Evolutionary conservation across 2,113 vertebrate genomes (phyloP), one percentile per base, ranked within the genome.

Genomic region (Dicerorhinus sumatrensis): DNA sequence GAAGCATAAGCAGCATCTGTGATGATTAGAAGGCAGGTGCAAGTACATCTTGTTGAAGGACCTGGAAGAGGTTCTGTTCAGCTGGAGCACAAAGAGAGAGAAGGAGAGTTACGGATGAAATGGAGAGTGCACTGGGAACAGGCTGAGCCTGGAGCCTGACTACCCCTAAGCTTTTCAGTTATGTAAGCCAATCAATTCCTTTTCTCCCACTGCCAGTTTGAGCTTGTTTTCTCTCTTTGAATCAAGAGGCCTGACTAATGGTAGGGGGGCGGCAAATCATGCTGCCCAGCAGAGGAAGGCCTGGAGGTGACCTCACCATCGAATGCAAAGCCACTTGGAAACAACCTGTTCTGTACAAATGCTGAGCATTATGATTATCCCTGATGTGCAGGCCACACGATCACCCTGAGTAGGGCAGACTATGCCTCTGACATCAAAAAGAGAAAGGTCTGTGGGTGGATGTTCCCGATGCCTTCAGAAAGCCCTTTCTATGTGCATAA

Each of bases 301-400:
- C 67, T 51, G 73, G 94, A 72, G 56, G 82, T 97, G 89, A 95
- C 75, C 89, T 97, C 76, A 91, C 81, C 84, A 46, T 1, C 92
- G 87, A 97, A 96, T 51, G 36, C 58, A 92, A 80, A 97, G 63
- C 73, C 90, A 51, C 87, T 97, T 90, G 75, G 95, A 98, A 96
- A 96, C 94, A 97, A 96, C 87, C n/a, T 97, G 97, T 97, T 98
- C 97, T 77, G 95, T 94, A 94, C 97, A 81, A 90, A 92, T 46
- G 31, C 76, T 39, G 79, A 87, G 51, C 67, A 58, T 90, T 60
- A 62, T 98, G 92, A 98, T 97, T 89, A 92, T 92, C 65, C 60
- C 82, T 69, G 89, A 94, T 95, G 63, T 77, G 48, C 91, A 42
- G 69, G 42, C 92, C n/a, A 39, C 63, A 88, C 21, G 56, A 36